A percentile compares a stretch with the other conserved stretches of the same genome.
Conservation (phyloP, 2,113 vertebrate species). For the Hassar affinis region DNA sequence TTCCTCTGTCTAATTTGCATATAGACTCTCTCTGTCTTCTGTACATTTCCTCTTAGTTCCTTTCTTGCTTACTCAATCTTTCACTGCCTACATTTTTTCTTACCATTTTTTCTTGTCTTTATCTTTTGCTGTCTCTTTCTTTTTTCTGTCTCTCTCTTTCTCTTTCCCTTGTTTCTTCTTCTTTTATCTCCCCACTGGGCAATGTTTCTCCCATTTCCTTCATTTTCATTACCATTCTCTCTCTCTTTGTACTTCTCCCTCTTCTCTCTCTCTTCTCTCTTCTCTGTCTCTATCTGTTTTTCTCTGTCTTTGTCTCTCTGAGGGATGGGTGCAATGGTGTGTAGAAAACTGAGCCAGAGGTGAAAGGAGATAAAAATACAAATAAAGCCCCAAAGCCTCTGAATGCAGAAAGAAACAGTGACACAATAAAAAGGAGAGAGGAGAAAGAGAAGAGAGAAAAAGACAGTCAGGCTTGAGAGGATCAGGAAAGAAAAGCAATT, state of each 20-base stretch:
- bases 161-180: neutral
- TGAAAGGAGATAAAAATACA: conserved; percentile 39
- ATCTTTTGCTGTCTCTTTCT: neutral
- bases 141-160: neutral
- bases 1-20: neutral
- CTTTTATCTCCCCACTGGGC: too few relatives aligned
- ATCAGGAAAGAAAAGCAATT: conserved; percentile 16
- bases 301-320: neutral
- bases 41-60: neutral
- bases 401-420: neutral
- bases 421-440: conserved; percentile 1
- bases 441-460: neutral
- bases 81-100: neutral
- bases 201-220: neutral
- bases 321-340: neutral
- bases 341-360: conserved; percentile 13
- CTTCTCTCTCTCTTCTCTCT: neutral
- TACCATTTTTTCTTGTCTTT: neutral
- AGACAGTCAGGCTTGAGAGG: neutral
- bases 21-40: too few relatives aligned
- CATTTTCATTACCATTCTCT: too few relatives aligned
- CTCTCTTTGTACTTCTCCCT: too few relatives aligned
- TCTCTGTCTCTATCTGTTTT: neutral
- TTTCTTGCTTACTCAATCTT: neutral
- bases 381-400: conserved; percentile 28